Percentiles rank a stretch among this genome's conserved stretches.
Evolutionary conservation across 2,888 invertebrate genomes (phyloP).

Genomic region (Mimachlamys varia): DNA sequence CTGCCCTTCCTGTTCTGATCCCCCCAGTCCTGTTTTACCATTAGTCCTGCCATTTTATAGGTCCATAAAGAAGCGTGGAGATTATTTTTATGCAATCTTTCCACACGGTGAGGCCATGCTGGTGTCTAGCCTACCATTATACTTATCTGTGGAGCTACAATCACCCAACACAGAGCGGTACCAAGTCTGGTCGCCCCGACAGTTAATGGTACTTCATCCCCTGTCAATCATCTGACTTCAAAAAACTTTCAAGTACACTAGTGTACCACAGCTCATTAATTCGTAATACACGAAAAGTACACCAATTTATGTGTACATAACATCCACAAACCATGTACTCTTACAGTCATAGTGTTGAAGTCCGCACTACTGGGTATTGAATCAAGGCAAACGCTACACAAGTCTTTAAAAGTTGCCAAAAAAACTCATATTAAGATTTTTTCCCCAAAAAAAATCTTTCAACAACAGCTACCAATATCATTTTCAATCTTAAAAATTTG

Average conservation of each 20-base stretch:
- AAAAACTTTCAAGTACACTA: neutral
- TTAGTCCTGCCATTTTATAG: conserved; percentile 28
- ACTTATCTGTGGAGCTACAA: conserved; percentile 3
- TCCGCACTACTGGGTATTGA: neutral
- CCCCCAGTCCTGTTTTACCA: neutral
- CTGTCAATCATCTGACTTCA: conserved; percentile 5
- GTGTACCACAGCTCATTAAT: neutral
- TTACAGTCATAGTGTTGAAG: neutral
- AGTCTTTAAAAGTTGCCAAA: no score
- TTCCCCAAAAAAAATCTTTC: neutral
- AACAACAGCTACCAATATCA: neutral
- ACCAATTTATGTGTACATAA: neutral
- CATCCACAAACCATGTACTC: neutral
- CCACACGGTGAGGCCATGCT: conserved; percentile 28
- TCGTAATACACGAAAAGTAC: neutral
- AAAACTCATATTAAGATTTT: neutral
- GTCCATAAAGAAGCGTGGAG: neutral
- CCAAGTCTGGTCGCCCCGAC: neutral
- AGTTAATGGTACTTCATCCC: conserved; percentile 18
- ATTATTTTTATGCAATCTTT: conserved; percentile 36
- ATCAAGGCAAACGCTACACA: neutral
- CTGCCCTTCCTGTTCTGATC: neutral
- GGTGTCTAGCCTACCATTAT: neutral
- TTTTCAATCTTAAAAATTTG: neutral
- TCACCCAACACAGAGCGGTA: neutral